These are phyloP conservation scores for Chloromyia formosa DNA, from an alignment of 2,888 invertebrate genomes.

Conservation along the genomic window DNA sequence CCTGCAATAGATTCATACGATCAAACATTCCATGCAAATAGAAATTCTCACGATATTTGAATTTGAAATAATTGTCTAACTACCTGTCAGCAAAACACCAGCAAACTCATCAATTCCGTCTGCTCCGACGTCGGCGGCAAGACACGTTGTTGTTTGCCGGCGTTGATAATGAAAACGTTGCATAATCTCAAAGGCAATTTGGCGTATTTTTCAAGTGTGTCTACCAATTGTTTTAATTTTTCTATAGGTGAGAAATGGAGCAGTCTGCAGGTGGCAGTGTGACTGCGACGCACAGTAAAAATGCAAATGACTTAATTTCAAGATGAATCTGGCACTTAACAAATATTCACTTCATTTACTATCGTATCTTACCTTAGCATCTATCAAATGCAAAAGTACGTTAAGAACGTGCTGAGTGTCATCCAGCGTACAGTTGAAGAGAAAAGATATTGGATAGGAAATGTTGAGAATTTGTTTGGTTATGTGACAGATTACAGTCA, in stretches of 20 bases:
- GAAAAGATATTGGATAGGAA: no score
- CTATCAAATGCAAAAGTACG: conserved; percentile 11
- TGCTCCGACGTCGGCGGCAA: not conserved
- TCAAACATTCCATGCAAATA: not conserved
- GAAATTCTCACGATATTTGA: conserved; percentile 40
- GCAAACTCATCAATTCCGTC: conserved; percentile 33
- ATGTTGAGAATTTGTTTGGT: no score
- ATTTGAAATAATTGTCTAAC: conserved; percentile 43
- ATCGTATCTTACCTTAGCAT: conserved; percentile 31
- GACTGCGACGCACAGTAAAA: conserved; percentile 7
- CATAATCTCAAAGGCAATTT: conserved; percentile 26
- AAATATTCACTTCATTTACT: conserved; percentile 42
- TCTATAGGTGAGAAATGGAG: conserved; percentile 49
- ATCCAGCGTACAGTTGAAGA: not conserved
- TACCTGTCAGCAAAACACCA: conserved; percentile 39
- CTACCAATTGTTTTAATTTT: conserved; percentile 48
- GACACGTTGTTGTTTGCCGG: not conserved
- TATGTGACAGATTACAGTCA: no score
- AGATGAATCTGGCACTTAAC: conserved; percentile 43
- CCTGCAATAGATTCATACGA: not conserved
- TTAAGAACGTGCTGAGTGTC: conserved; percentile 13
- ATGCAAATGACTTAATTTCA: conserved; percentile 45
- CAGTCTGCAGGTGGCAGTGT: conserved; percentile 32
- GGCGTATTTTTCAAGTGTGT: conserved; percentile 48
- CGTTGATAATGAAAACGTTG: conserved; percentile 38